Evolutionary conservation across 2,113 vertebrate species (phyloP).

Genomic region (Campylorhamphus procurvoides): DNA sequence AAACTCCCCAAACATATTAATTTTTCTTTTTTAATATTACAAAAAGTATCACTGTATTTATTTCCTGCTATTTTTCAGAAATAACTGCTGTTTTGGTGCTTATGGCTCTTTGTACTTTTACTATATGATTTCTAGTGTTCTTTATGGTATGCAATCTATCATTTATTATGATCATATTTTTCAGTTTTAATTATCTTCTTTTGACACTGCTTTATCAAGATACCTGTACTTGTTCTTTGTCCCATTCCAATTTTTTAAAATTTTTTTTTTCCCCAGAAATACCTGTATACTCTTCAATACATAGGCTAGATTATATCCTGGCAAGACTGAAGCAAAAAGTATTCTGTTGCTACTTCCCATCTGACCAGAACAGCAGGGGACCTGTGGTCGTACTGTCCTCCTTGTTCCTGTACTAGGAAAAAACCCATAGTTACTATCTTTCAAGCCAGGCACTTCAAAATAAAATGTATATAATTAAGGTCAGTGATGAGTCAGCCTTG

Average conservation of each 20-base stretch:
- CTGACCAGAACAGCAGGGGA: neutral
- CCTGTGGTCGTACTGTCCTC: neutral
- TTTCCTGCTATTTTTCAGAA: neutral
- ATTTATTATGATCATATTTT: neutral
- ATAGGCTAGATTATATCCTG: too few species aligned
- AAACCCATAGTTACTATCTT: neutral
- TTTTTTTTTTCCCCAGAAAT: neutral
- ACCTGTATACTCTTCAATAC: neutral
- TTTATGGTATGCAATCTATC: neutral
- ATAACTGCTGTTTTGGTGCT: neutral
- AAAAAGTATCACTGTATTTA: neutral
- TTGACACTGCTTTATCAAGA: neutral
- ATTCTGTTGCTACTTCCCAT: neutral
- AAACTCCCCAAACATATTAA: fast-evolving
- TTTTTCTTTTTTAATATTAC: neutral
- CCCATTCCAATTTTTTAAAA: neutral
- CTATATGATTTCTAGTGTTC: neutral
- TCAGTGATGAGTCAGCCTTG: neutral
- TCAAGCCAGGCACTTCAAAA: neutral
- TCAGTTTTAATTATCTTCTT: neutral
- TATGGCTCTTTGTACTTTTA: neutral
- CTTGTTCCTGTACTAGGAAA: neutral
- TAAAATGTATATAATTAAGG: neutral
- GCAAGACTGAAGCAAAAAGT: neutral
- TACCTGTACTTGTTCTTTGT: neutral